phyloP scores from a whole-genome alignment of 2,888 invertebrate species.

The Ochropleura plecta region DNA sequence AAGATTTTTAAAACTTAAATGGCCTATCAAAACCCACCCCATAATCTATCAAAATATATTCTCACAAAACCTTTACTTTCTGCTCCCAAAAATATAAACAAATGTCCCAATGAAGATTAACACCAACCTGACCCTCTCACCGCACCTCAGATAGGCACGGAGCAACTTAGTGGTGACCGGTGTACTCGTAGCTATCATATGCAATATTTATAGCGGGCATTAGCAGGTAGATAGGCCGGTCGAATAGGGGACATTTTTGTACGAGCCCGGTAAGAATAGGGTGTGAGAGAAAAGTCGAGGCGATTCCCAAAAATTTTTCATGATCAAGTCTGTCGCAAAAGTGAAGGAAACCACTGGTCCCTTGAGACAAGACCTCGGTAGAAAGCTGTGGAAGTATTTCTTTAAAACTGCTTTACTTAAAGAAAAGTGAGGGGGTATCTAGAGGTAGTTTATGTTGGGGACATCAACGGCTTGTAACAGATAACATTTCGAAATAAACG shows the following conservation, averaged over 20 bases:
- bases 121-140: conserved; percentile 55
- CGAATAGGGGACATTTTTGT: conserved; percentile 82
- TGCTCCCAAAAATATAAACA: conserved; percentile 53
- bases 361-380: conserved; percentile 1
- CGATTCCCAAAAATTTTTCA: conserved; percentile 32
- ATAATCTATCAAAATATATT: neutral
- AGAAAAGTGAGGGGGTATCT: neutral
- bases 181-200: conserved; percentile 77
- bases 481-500: neutral
- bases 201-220: conserved; percentile 83
- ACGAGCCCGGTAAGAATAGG: conserved; percentile 69
- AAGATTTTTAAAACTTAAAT: neutral
- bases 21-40: neutral
- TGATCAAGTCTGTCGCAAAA: conserved; percentile 17
- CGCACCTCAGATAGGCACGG: conserved; percentile 63
- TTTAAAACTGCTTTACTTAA: neutral
- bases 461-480: neutral
- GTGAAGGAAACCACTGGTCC: neutral
- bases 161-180: conserved; percentile 26
- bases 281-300: conserved; percentile 51
- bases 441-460: neutral
- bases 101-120: conserved; percentile 62
- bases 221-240: conserved; percentile 86
- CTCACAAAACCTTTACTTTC: conserved; percentile 26
- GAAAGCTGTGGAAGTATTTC: neutral